Percentiles rank a stretch among this genome's conserved stretches.
Conservation (phyloP, 2,888 invertebrate genomes). For the Hydropsyche betteni region DNA sequence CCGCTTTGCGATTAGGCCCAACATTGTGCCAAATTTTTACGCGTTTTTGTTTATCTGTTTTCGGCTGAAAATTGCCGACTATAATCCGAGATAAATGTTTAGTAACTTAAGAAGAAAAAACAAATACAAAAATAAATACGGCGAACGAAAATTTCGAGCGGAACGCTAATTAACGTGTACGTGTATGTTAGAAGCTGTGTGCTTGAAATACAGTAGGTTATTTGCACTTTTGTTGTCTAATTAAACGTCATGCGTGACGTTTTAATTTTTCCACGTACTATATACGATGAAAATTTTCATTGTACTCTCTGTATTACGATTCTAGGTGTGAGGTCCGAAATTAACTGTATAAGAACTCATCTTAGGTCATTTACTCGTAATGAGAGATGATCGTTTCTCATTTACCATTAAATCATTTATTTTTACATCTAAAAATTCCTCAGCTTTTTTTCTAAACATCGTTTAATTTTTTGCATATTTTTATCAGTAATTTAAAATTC, state of each 20-base stretch:
- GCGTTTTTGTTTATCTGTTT: conserved; percentile 8
- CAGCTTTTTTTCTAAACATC: no score
- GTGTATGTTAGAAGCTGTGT: not conserved
- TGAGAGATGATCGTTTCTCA: no score
- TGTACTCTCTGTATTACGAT: not conserved
- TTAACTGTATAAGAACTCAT: no score
- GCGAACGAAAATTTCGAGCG: no score
- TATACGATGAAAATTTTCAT: not conserved
- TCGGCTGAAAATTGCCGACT: conserved; percentile 13
- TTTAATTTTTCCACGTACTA: conserved; percentile 2
- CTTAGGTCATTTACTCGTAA: no score
- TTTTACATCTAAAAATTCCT: no score
- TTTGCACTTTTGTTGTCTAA: conserved; percentile 20
- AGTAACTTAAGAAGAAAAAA: conserved; percentile 5
- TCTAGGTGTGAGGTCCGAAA: no score
- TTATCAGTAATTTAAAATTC: no score
- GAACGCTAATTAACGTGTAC: conserved; percentile 12
- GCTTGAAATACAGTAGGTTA: not conserved
- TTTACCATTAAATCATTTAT: no score
- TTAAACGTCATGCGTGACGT: conserved; percentile 9
- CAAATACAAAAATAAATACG: not conserved
- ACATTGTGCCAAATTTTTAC: conserved; percentile 24
- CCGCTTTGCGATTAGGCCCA: conserved; percentile 21
- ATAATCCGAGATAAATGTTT: conserved; percentile 24
- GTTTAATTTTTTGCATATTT: no score